phyloP scores from a whole-genome alignment of 2,888 invertebrate genomes.

The Cenopis cana region DNA sequence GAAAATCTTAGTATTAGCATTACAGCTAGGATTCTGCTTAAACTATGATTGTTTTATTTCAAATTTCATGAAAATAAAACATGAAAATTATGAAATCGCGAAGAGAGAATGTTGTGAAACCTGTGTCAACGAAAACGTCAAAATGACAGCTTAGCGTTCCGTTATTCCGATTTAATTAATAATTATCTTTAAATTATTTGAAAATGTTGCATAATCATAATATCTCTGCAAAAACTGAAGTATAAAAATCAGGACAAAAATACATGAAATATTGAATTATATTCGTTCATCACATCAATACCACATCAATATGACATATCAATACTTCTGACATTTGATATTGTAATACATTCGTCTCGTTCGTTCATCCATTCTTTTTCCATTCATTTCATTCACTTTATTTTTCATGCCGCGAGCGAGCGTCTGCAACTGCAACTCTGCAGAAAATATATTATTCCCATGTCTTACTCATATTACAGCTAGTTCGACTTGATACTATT shows the following conservation, averaged over 20 bases:
- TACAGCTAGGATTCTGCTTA: slow-evolving; percentile 4
- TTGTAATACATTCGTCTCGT: background rate
- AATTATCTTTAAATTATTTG: too few relatives aligned
- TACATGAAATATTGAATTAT: too few relatives aligned
- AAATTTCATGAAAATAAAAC: slow-evolving; percentile 45
- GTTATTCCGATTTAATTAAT: background rate
- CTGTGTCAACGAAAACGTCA: slow-evolving; percentile 32
- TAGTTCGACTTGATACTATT: slow-evolving; percentile 15
- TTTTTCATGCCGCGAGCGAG: slow-evolving; percentile 43
- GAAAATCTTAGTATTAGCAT: slow-evolving; percentile 44
- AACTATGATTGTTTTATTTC: slow-evolving; percentile 31
- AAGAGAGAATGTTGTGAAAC: slow-evolving; percentile 18
- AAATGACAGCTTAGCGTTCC: slow-evolving; percentile 22
- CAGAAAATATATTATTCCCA: slow-evolving; percentile 39
- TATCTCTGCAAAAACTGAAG: too few relatives aligned
- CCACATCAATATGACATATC: too few relatives aligned
- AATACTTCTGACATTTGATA: background rate
- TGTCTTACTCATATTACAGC: slow-evolving; percentile 19
- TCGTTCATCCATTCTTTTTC: background rate
- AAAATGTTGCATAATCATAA: too few relatives aligned
- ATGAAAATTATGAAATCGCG: slow-evolving; percentile 43
- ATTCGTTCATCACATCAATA: too few relatives aligned
- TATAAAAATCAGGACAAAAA: too few relatives aligned
- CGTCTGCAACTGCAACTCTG: too few relatives aligned
- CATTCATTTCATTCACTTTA: slow-evolving; percentile 27